Evolutionary conservation across 2,888 invertebrate species (phyloP).

Genomic region (Baccha elongata): DNA sequence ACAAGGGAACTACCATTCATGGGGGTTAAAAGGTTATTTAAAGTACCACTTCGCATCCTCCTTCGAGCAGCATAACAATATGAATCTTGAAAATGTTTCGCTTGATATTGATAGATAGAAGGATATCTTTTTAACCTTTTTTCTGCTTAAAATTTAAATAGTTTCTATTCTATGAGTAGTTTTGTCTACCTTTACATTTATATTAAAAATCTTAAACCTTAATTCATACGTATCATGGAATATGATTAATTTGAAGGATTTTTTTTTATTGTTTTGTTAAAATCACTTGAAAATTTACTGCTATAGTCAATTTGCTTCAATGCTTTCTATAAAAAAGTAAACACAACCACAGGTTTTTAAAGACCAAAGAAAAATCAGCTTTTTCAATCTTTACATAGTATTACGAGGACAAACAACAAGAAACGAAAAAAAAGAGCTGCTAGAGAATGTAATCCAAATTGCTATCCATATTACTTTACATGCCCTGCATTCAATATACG

Average conservation of each 20-base stretch:
- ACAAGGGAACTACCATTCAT: constrained; percentile 18
- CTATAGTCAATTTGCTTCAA: too few relatives aligned
- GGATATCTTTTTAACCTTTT: neutral
- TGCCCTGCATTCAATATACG: constrained; percentile 24
- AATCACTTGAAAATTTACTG: too few relatives aligned
- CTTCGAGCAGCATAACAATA: too few relatives aligned
- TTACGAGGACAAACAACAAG: neutral
- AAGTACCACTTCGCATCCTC: constrained; percentile 8
- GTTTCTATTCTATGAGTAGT: too few relatives aligned
- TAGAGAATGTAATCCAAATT: constrained; percentile 41
- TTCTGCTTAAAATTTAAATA: too few relatives aligned
- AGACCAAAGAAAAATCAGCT: neutral
- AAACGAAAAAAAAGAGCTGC: constrained; percentile 9
- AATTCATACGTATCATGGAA: too few relatives aligned
- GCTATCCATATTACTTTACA: constrained; percentile 45
- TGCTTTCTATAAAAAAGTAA: neutral
- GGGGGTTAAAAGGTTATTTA: constrained; percentile 15
- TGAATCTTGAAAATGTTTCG: too few relatives aligned
- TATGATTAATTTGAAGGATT: too few relatives aligned
- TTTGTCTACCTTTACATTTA: too few relatives aligned
- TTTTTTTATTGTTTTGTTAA: too few relatives aligned
- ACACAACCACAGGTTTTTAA: constrained; percentile 18
- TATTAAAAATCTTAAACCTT: too few relatives aligned
- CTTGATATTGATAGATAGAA: constrained; percentile 11
- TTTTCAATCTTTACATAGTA: neutral